These are phyloP conservation scores for Pararge aegeria DNA, from an alignment of 1,140 invertebrate species.

Conservation along the genomic window DNA sequence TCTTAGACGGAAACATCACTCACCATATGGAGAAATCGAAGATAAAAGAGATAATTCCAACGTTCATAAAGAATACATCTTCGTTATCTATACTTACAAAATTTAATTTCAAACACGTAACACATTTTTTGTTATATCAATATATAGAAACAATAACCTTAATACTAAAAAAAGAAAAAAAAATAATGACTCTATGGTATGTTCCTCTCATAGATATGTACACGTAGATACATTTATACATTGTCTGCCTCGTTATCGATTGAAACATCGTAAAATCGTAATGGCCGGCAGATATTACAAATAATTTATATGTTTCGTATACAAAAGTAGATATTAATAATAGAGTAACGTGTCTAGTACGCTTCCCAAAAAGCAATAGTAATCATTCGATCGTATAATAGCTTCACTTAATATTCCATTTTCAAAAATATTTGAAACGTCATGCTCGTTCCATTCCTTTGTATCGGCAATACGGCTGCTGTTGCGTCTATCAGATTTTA, in stretches of 20 bases:
- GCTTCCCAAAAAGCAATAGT: conserved; percentile 44
- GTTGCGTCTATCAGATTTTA: conserved; percentile 65
- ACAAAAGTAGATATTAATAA: conserved; percentile 52
- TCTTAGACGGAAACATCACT: too few species aligned
- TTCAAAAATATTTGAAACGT: conserved; percentile 78
- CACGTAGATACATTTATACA: too few species aligned
- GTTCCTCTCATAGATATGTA: not conserved
- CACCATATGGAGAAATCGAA: too few species aligned
- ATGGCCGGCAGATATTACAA: conserved; percentile 12
- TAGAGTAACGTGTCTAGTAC: conserved; percentile 34
- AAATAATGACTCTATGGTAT: not conserved
- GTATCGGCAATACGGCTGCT: conserved; percentile 56
- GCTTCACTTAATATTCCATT: conserved; percentile 78
- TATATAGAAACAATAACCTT: conserved; percentile 6
- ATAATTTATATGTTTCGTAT: conserved; percentile 22
- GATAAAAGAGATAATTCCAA: too few species aligned
- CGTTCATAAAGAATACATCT: too few species aligned
- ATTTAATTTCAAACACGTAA: too few species aligned
- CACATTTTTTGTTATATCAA: not conserved
- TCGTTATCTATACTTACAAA: too few species aligned
- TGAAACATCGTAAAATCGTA: conserved; percentile 14
- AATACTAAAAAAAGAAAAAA: not conserved
- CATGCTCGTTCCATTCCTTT: conserved; percentile 74
- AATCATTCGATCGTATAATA: conserved; percentile 72
- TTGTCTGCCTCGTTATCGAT: conserved; percentile 11